These are phyloP conservation scores for Dallia pectoralis DNA, from an alignment of 2,797 vertebrate species.

Conservation along the genomic window DNA sequence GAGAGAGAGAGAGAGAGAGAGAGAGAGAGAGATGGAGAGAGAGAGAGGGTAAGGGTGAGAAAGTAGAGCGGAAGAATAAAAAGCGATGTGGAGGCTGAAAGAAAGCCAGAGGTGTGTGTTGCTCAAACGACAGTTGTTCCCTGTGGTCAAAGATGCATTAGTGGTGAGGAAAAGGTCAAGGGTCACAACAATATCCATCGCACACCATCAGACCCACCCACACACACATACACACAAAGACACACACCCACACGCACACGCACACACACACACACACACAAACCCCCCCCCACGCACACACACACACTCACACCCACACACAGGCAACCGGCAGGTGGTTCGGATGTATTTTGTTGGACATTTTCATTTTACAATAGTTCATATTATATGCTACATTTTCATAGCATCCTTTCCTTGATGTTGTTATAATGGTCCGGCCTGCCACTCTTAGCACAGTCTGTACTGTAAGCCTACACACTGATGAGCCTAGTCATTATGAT, in stretches of 20 bases:
- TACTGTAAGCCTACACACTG: too few species aligned
- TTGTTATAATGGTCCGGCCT: too few species aligned
- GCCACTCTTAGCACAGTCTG: too few species aligned
- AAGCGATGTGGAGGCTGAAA: background rate
- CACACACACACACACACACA: constrained; percentile 26
- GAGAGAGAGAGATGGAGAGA: constrained; percentile 10
- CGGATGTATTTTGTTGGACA: background rate
- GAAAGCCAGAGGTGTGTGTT: constrained; percentile 14
- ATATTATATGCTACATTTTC: background rate
- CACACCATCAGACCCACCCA: constrained; percentile 25
- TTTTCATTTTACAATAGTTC: background rate
- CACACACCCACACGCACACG: constrained; percentile 21
- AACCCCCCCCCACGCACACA: background rate
- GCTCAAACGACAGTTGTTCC: constrained; percentile 45
- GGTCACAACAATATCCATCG: constrained; percentile 37
- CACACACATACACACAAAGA: constrained; percentile 3
- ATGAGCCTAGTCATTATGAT: too few species aligned
- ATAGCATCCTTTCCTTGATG: too few species aligned
- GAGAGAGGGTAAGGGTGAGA: background rate
- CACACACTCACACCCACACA: background rate
- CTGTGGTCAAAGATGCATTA: constrained; percentile 56
- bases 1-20: background rate
- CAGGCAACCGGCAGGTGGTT: too few species aligned
- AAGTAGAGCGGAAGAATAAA: background rate
- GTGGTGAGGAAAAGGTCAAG: constrained; percentile 40